A percentile compares a stretch with the other conserved stretches of the same genome.
Conservation (phyloP, 2,113 vertebrate genomes). For the Steatornis caripensis region DNA sequence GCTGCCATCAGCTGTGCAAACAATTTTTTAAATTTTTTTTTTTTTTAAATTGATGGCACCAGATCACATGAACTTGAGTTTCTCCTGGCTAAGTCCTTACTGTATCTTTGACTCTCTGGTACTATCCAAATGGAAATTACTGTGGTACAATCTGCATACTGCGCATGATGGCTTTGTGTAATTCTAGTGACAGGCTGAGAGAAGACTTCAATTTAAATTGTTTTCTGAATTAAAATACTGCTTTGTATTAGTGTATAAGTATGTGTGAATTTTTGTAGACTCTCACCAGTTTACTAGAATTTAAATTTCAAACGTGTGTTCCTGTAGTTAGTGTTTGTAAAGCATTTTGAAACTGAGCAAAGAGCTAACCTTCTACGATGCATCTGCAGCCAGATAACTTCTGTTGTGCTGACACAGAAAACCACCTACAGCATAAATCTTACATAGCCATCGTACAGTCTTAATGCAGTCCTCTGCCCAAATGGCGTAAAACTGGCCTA, state of each 20-base stretch:
- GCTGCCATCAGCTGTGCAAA: background rate
- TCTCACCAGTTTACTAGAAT: background rate
- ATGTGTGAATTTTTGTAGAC: background rate
- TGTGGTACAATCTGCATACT: background rate
- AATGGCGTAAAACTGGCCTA: background rate
- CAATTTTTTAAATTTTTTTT: background rate
- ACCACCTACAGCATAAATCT: background rate
- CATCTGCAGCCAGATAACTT: background rate
- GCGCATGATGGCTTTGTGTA: background rate
- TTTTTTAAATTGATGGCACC: background rate
- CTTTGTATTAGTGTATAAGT: background rate
- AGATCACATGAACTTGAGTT: background rate
- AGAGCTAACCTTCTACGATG: background rate
- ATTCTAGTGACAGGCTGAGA: background rate
- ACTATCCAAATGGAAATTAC: background rate
- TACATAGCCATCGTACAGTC: accelerated
- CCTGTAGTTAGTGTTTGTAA: background rate
- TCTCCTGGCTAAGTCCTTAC: background rate
- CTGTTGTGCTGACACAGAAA: background rate
- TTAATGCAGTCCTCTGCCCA: background rate
- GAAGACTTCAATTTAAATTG: background rate
- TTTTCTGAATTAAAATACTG: background rate
- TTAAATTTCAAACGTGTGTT: background rate
- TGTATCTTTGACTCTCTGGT: background rate
- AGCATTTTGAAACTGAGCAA: background rate